Percentiles rank a stretch among this genome's conserved stretches.
Conservation (phyloP, 2,797 vertebrate genomes). For the Hippocampus kuda region DNA sequence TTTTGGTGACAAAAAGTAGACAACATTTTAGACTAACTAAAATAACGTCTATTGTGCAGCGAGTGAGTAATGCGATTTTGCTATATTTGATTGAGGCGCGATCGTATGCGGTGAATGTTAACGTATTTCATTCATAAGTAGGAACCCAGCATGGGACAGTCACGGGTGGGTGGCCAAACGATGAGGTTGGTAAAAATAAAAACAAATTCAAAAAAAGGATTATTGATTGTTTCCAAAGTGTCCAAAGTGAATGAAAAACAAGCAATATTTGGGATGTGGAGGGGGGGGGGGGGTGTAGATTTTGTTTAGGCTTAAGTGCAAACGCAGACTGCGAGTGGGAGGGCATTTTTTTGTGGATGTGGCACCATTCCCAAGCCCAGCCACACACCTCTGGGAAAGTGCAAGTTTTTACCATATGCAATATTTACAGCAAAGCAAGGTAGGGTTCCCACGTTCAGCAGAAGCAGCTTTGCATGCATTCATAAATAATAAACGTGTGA, state of each 20-base stretch:
- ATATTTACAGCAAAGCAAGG: slow-evolving; percentile 67
- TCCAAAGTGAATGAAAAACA: neutral
- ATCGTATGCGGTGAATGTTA: too few relatives aligned
- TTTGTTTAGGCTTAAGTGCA: neutral
- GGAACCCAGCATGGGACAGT: too few relatives aligned
- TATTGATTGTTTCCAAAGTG: neutral
- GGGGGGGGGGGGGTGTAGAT: neutral
- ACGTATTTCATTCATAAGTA: too few relatives aligned
- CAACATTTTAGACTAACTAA: too few relatives aligned
- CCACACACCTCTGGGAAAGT: slow-evolving; percentile 41
- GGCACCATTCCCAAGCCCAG: slow-evolving; percentile 22
- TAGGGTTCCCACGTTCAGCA: slow-evolving; percentile 56
- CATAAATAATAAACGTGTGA: slow-evolving; percentile 68
- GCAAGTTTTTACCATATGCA: slow-evolving; percentile 54
- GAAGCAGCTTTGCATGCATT: slow-evolving; percentile 64
- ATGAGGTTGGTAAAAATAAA: too few relatives aligned
- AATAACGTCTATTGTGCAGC: too few relatives aligned
- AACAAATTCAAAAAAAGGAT: neutral
- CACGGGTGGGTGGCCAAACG: too few relatives aligned
- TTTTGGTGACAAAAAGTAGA: too few relatives aligned
- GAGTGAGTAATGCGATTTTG: too few relatives aligned
- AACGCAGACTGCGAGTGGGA: slow-evolving; percentile 27
- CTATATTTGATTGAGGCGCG: too few relatives aligned
- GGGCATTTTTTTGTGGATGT: slow-evolving; percentile 19
- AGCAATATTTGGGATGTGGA: neutral